These are phyloP conservation scores for Neogobius melanostomus DNA, from an alignment of 2,113 vertebrate species.

Conservation along the genomic window DNA sequence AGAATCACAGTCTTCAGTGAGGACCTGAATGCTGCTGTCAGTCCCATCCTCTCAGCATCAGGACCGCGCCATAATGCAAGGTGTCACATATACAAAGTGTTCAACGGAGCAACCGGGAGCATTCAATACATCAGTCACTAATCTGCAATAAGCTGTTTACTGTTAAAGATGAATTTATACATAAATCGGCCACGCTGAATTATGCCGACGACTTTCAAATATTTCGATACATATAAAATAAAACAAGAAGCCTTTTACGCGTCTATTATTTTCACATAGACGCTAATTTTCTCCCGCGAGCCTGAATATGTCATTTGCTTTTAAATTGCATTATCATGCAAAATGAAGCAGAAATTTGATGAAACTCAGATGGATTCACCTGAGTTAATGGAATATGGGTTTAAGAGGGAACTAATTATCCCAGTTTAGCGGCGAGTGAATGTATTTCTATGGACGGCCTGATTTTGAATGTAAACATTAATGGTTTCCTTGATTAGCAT, in stretches of 20 bases:
- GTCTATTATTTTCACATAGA: constrained; percentile 57
- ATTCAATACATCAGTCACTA: constrained; percentile 56
- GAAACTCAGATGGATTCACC: constrained; percentile 78
- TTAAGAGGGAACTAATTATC: constrained; percentile 83
- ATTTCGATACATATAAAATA: constrained; percentile 55
- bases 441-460: constrained; percentile 71
- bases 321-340: constrained; percentile 81
- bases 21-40: constrained; percentile 11
- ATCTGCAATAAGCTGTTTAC: constrained; percentile 67
- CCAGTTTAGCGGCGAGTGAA: constrained; percentile 72
- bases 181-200: constrained; percentile 55
- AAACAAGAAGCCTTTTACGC: constrained; percentile 48
- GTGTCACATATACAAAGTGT: constrained; percentile 47
- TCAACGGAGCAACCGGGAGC: constrained; percentile 28
- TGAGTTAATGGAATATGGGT: constrained; percentile 84
- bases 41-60: constrained; percentile 31
- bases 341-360: constrained; percentile 77
- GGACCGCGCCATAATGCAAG: constrained; percentile 23
- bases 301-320: constrained; percentile 77
- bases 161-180: constrained; percentile 59
- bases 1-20: constrained; percentile 5
- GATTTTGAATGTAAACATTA: constrained; percentile 84
- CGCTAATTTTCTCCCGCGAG: constrained; percentile 43
- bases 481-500: constrained; percentile 83
- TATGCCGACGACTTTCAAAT: constrained; percentile 60